phyloP scores from a whole-genome alignment of 1,140 invertebrate species.

The Nilaparvata lugens region DNA sequence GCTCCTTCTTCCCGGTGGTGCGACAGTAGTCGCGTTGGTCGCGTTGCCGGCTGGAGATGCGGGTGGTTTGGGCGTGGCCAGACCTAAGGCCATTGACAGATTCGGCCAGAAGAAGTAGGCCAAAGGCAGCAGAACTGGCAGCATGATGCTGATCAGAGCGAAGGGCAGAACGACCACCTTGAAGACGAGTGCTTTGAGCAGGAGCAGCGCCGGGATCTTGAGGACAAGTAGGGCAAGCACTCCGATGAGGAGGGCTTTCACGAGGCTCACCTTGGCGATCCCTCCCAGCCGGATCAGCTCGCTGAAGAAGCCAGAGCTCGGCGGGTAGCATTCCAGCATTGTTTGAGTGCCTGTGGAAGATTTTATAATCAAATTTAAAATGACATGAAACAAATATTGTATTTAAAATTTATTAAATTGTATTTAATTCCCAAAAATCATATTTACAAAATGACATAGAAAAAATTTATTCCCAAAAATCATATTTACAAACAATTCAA shows the following conservation, averaged over 20 bases:
- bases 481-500: no score
- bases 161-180: constrained; percentile 20
- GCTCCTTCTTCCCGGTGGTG: background rate
- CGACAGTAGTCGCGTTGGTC: background rate
- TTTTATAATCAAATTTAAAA: no score
- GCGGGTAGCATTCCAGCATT: background rate
- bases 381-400: no score
- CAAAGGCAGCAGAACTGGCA: constrained; percentile 17
- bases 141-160: constrained; percentile 12
- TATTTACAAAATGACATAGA: no score
- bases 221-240: constrained; percentile 16
- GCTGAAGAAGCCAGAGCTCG: background rate
- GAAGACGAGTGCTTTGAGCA: constrained; percentile 18
- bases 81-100: constrained; percentile 9
- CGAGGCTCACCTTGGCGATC: constrained; percentile 8
- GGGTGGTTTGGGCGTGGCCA: constrained; percentile 8
- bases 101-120: constrained; percentile 16
- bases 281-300: background rate
- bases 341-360: background rate
- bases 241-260: constrained; percentile 14
- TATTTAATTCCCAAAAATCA: no score
- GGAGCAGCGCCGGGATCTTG: constrained; percentile 22
- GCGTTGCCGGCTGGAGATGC: constrained; percentile 8
- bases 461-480: no score
- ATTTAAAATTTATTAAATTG: no score